Evolutionary conservation across 2,113 vertebrate genomes (phyloP), one percentile per base, ranked within the genome.

Genomic region (Malaclemys terrapin): DNA sequence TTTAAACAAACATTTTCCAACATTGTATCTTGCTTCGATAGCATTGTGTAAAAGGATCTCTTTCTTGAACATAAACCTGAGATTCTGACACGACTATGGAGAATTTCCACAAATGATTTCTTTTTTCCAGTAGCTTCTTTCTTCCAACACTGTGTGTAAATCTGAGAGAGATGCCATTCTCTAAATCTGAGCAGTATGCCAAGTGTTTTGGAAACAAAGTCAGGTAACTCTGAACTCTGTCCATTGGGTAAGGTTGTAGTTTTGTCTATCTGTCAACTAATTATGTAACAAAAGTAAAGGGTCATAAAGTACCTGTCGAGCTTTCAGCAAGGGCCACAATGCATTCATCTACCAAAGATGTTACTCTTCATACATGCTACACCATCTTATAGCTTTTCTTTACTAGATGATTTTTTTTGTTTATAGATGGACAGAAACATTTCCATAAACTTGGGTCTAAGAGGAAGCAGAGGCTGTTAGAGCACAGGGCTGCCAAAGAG

Each of bases 1-100:
- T 10, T 38, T 91, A 95, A 90, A 89, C 22, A 89, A 76, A 82
- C 1, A 57, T 91, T 94, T 95, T 92, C 80, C 65, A 90, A 5
- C 5, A 62, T 82, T 88, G 4, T 89, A 86, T 93, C 45, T 95
- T 1, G 2, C 42, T 97, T 93, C 50, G 59, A 25, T 78, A 2
- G 0, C 20, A 47, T 19, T 88, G 7, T 47, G 65, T 79, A 87
- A 78, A 93, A 59, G 35, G 1, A 0, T 4, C 7, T 38, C 16
- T 93, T 90, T 93, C 84, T 62, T 10, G 59, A 90, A 84, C 1
- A 29, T 13, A 76, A 87, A 56, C 12, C 0, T 1, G 57, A 84
- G 22, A 80, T 91, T 90, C 65, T 92, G 53, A 88, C 11, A 10
- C 24, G 3, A 82, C 1, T 10, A n/a, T 69, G 29, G 53, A 82